Percentiles rank a stretch among this genome's conserved stretches.
Conservation (phyloP, 2,113 vertebrate genomes). For the Ophthalmolycus amberensis region DNA sequence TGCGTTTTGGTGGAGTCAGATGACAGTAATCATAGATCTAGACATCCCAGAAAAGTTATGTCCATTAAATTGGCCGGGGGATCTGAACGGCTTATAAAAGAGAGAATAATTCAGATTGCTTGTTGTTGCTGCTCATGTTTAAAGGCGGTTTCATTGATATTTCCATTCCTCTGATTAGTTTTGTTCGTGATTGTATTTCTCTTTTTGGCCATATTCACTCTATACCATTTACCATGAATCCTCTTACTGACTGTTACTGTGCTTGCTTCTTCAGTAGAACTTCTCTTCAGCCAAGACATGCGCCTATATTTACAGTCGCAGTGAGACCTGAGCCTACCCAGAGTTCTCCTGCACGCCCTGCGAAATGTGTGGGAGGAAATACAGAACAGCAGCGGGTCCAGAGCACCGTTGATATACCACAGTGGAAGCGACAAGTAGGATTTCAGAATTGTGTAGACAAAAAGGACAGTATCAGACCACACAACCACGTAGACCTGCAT, state of each 20-base stretch:
- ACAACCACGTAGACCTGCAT: constrained; percentile 84
- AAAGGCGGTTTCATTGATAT: constrained; percentile 15
- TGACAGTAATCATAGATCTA: background rate
- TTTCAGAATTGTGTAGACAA: constrained; percentile 82
- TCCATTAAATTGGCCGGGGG: background rate
- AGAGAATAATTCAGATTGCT: background rate
- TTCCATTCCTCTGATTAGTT: background rate
- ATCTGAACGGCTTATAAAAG: background rate
- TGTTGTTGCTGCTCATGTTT: background rate
- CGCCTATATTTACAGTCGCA: constrained; percentile 37
- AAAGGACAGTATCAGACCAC: constrained; percentile 78
- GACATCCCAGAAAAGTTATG: background rate
- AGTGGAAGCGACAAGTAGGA: constrained; percentile 83
- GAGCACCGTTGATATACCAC: constrained; percentile 84
- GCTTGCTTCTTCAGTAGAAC: constrained; percentile 29
- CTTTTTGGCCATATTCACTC: constrained; percentile 5
- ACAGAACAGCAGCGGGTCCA: constrained; percentile 85
- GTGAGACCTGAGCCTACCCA: constrained; percentile 57
- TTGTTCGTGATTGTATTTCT: background rate
- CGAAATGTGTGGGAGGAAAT: constrained; percentile 84
- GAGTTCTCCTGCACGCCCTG: constrained; percentile 80
- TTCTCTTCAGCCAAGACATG: constrained; percentile 38
- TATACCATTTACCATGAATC: background rate
- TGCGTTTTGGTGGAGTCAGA: background rate
- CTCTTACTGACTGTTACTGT: constrained; percentile 21